phyloP scores from a whole-genome alignment of 1,140 invertebrate genomes.

The Cephus cinctus region DNA sequence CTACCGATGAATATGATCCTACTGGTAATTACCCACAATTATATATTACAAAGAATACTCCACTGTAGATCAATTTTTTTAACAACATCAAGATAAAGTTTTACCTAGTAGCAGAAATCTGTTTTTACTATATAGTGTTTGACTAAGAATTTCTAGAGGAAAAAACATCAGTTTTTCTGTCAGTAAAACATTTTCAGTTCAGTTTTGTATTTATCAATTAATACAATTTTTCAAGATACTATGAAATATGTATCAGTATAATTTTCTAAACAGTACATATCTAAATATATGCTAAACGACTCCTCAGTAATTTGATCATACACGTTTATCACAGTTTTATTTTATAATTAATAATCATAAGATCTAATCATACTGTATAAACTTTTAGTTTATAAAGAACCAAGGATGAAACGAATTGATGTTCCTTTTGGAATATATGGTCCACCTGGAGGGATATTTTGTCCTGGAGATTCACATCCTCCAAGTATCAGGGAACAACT shows the following conservation, averaged over 20 bases:
- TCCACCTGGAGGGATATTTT: conserved; percentile 2
- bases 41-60: neutral
- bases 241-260: too few relatives aligned
- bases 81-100: neutral
- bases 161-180: neutral
- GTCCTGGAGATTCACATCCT: neutral
- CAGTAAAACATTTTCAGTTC: neutral
- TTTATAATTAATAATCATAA: neutral
- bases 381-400: too few relatives aligned
- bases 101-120: neutral
- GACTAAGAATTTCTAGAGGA: too few relatives aligned
- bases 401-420: too few relatives aligned
- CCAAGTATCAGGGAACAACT: neutral
- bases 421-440: too few relatives aligned
- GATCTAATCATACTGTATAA: too few relatives aligned
- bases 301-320: neutral
- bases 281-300: neutral
- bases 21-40: too few relatives aligned
- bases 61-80: neutral
- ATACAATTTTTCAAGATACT: too few relatives aligned
- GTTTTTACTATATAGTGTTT: neutral
- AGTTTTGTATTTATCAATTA: too few relatives aligned
- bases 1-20: conserved; percentile 29
- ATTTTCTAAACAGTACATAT: too few relatives aligned
- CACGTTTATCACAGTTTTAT: neutral